Evolutionary conservation across 2,797 vertebrate genomes (phyloP).

Genomic region (Notolepis coatsorum): DNA sequence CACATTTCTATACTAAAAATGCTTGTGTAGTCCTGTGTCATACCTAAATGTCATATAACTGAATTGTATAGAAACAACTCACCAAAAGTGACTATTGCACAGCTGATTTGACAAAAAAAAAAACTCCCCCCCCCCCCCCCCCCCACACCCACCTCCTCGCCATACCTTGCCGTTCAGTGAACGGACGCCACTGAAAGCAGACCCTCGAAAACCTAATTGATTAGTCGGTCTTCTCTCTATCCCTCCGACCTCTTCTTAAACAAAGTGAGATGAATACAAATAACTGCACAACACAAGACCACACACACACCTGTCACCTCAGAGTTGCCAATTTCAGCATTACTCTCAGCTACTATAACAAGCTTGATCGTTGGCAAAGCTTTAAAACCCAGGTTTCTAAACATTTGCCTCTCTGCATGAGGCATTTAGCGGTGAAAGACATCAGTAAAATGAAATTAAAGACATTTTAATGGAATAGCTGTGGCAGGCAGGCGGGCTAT

Average conservation of each 20-base stretch:
- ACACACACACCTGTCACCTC: constrained; percentile 76
- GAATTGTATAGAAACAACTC: no score
- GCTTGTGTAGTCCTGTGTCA: no score
- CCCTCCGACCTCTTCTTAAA: constrained; percentile 52
- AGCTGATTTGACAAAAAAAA: no score
- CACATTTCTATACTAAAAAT: no score
- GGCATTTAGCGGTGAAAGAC: constrained; percentile 18
- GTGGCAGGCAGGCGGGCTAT: constrained; percentile 17
- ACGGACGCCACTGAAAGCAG: no score
- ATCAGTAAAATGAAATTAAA: constrained; percentile 48
- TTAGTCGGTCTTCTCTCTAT: constrained; percentile 58
- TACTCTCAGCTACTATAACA: constrained; percentile 58
- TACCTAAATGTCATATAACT: no score
- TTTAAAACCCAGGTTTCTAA: constrained; percentile 46
- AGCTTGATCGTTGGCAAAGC: constrained; percentile 57
- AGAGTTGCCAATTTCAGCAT: constrained; percentile 67
- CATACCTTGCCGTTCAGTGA: no score
- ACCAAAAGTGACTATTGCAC: no score
- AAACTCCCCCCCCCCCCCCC: no score
- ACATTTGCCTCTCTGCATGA: constrained; percentile 43
- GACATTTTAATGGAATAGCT: constrained; percentile 39
- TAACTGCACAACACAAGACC: constrained; percentile 54
- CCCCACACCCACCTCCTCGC: no score
- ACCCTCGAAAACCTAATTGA: constrained; percentile 76
- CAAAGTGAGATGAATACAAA: constrained; percentile 77